Percentiles rank a stretch among this genome's conserved stretches.
These are phyloP conservation scores for Serrognathus titanus DNA, from an alignment of 2,888 invertebrate species.

Conservation along the genomic window DNA sequence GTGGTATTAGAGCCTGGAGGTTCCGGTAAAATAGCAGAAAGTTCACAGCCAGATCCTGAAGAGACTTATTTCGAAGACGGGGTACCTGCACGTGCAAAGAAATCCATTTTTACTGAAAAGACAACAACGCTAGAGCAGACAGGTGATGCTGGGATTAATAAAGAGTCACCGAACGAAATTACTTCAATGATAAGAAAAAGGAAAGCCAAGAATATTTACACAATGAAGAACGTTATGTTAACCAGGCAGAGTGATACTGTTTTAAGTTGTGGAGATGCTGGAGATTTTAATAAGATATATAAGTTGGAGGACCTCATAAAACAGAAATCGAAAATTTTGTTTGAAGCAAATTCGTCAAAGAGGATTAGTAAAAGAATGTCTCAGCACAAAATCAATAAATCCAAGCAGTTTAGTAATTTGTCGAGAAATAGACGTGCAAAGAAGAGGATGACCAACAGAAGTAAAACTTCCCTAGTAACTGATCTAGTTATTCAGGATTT, in stretches of 20 bases:
- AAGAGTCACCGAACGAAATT: neutral
- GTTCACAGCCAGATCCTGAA: neutral
- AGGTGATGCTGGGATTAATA: neutral
- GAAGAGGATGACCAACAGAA: neutral
- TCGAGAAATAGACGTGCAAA: conserved; percentile 6
- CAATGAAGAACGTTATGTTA: no score
- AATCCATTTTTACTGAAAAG: neutral
- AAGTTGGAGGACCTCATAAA: conserved; percentile 13
- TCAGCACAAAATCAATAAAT: conserved; percentile 10
- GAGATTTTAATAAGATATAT: conserved; percentile 4
- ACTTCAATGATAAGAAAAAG: neutral
- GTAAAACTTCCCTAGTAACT: neutral
- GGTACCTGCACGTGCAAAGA: neutral
- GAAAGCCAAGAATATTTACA: conserved; percentile 4
- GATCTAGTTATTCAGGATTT: conserved; percentile 5
- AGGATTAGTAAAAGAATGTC: conserved; percentile 9
- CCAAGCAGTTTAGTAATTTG: conserved; percentile 16
- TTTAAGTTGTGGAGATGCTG: conserved; percentile 4
- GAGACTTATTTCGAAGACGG: neutral
- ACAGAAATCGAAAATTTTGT: neutral
- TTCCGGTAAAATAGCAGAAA: conserved; percentile 14
- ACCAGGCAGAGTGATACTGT: no score
- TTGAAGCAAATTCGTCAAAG: neutral
- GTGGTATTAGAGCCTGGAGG: conserved; percentile 21
- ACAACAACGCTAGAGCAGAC: no score